phyloP scores from a whole-genome alignment of 2,888 invertebrate species.

The Salpingus planirostris region DNA sequence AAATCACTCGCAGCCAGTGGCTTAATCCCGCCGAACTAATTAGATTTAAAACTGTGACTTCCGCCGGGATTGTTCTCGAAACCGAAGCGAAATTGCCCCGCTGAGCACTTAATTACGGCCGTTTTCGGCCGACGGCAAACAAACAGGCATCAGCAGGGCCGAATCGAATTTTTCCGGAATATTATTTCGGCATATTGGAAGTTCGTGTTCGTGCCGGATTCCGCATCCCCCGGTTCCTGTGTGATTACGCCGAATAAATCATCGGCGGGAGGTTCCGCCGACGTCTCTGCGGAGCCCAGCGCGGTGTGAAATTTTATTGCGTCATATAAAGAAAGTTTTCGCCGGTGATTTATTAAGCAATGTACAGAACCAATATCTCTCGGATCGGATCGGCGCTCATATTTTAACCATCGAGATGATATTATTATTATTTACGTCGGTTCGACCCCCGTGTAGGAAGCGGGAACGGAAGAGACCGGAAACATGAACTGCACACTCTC shows the following conservation, averaged over 20 bases:
- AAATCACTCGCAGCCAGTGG: constrained; percentile 8
- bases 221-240: constrained; percentile 1
- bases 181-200: constrained; percentile 2
- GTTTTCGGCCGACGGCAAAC: too few species aligned
- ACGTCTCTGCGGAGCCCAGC: constrained; percentile 7
- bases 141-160: too few species aligned
- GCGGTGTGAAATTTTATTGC: constrained; percentile 30
- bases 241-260: constrained; percentile 8
- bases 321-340: constrained; percentile 26
- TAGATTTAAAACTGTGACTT: constrained; percentile 9
- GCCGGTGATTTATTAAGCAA: constrained; percentile 10
- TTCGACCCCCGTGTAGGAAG: constrained; percentile 7
- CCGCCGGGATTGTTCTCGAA: too few species aligned
- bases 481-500: constrained; percentile 13
- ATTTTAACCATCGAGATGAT: constrained; percentile 18
- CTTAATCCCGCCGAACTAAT: constrained; percentile 4
- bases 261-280: constrained; percentile 1
- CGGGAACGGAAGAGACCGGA: constrained; percentile 10
- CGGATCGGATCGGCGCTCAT: constrained; percentile 17
- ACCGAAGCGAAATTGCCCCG: too few species aligned
- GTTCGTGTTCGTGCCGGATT: constrained; percentile 4
- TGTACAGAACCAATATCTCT: constrained; percentile 8
- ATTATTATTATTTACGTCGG: constrained; percentile 6
- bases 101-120: too few species aligned
- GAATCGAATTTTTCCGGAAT: too few species aligned